Percentiles rank a stretch among this genome's conserved stretches.
Conservation (phyloP, 2,797 vertebrate species). For the Denticeps clupeoides region DNA sequence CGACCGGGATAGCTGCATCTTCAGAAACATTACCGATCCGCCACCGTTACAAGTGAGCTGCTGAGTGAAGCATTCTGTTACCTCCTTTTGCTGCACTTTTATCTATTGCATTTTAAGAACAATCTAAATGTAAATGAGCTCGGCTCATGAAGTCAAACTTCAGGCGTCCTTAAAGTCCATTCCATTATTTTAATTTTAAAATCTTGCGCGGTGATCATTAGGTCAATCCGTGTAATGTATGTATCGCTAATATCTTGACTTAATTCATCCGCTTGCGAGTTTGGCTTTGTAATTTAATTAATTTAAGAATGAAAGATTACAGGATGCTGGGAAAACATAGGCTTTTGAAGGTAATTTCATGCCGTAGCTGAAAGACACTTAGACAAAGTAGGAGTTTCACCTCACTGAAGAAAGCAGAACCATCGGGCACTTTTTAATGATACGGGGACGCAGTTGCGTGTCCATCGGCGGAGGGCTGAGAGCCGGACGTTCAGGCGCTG, state of each 20-base stretch:
- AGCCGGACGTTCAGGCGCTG: too few species aligned
- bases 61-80: background rate
- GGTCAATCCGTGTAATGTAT: constrained; percentile 13
- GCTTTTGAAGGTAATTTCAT: background rate
- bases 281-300: constrained; percentile 5
- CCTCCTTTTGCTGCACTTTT: background rate
- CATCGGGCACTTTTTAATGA: too few species aligned
- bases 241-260: constrained; percentile 13
- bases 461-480: too few species aligned
- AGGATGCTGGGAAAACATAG: constrained; percentile 4
- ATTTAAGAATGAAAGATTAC: constrained; percentile 2
- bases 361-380: background rate
- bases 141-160: constrained; percentile 9
- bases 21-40: background rate
- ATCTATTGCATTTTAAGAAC: constrained; percentile 15
- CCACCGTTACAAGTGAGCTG: background rate
- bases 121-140: constrained; percentile 24
- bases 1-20: too few species aligned
- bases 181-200: constrained; percentile 1
- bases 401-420: too few species aligned
- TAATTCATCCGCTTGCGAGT: background rate
- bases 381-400: too few species aligned
- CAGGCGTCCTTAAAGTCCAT: constrained; percentile 17
- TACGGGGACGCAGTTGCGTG: too few species aligned
- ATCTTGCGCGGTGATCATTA: constrained; percentile 6